phyloP scores from a whole-genome alignment of 2,888 invertebrate genomes.

The Cheilosia scutellata region DNA sequence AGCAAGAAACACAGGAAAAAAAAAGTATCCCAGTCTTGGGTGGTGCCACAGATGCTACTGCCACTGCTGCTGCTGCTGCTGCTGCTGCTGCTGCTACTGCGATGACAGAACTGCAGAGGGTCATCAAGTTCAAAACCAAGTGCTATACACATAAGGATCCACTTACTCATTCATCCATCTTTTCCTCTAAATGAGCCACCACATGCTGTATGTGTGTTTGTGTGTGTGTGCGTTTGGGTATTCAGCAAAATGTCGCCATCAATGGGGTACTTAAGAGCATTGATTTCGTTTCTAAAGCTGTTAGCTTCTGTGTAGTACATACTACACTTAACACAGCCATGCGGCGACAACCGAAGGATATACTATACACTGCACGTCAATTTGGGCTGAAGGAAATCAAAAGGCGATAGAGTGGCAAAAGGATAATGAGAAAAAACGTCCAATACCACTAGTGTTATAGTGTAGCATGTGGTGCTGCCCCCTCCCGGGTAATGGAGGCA shows the following conservation, averaged over 20 bases:
- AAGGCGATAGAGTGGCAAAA: conserved; percentile 55
- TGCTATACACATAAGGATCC: conserved; percentile 52
- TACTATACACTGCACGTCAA: conserved; percentile 31
- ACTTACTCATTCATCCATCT: conserved; percentile 59
- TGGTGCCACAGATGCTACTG: conserved; percentile 37
- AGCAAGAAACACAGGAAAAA: not conserved
- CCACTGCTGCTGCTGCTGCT: conserved; percentile 16
- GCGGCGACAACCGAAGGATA: conserved; percentile 1
- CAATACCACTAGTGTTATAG: not conserved
- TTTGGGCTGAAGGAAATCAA: conserved; percentile 64
- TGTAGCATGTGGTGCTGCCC: conserved; percentile 5
- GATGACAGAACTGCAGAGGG: conserved; percentile 65
- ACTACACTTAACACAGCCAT: not conserved
- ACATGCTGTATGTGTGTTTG: conserved; percentile 7
- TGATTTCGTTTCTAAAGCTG: conserved; percentile 59
- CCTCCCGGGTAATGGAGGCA: conserved; percentile 1
- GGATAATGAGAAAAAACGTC: conserved; percentile 66
- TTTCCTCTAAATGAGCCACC: conserved; percentile 45
- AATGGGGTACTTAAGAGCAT: conserved; percentile 57
- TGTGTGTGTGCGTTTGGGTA: conserved; percentile 26
- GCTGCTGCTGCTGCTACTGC: conserved; percentile 11
- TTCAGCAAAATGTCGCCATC: conserved; percentile 56
- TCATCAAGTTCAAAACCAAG: conserved; percentile 67
- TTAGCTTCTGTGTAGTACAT: conserved; percentile 32
- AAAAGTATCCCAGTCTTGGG: conserved; percentile 30